Base-by-base conservation (phyloP, 2,888 invertebrate species). In the Neoascia interrupta region DNA sequence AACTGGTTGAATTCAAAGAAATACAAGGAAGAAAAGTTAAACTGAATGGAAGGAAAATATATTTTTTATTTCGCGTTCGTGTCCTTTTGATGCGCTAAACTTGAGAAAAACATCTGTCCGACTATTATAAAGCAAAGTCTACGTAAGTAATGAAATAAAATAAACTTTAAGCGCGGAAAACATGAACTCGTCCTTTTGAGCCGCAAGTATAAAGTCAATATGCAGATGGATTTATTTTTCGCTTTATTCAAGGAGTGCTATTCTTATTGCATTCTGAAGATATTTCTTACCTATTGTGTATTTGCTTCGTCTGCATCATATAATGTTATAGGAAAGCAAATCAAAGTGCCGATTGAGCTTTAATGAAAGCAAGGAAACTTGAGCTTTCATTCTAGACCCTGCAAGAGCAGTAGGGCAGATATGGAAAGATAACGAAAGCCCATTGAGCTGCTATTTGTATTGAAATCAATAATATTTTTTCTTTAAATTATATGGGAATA, bases 1-100 rank as follows among this genome's bases (percentile, higher is more conserved):
- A 41, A 11, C 34, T 28, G 54, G 66, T 45, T 53, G 34, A 73
- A 68, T 60, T 45, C 47, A 68, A 66, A 66, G 36, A 49, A 72
- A 43, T 53, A 61, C 39, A 51, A 66, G 10, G 23, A 54, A 23
- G n/a, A 16, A 18, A n/a, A n/a, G n/a, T n/a, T 5, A 6, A 36
- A 8, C 45, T 26, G 5, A 8, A 37, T 26, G 37, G 23, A 10
- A 23, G 54, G 15, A 41, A n/a, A 23, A 53, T 53, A 18, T 4
- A 56, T 56, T 26, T 31, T 31, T 19, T 41, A 5, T 5, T 18
- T 13, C 19, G 18, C 36, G 23, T 10, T 61, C 34, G n/a, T n/a
- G n/a, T n/a, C n/a, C 51, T 51, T 26, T 51, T 26, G n/a, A 31
- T 39, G 23, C 11, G n/a, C n/a, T n/a, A n/a, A n/a, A n/a, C n/a